phyloP scores from a whole-genome alignment of 2,888 invertebrate genomes.

The Meiosimyza decipiens region DNA sequence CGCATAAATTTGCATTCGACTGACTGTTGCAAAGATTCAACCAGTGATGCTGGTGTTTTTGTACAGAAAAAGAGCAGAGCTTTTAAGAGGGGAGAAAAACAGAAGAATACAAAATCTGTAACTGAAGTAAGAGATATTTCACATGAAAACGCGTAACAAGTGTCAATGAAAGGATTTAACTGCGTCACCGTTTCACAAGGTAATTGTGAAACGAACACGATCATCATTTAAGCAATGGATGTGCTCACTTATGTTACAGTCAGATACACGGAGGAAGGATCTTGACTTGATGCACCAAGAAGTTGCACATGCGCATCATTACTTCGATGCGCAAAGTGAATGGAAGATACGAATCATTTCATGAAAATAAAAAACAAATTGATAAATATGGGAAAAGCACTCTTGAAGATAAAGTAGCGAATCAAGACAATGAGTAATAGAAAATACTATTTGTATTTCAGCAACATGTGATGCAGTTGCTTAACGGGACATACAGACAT shows the following conservation, averaged over 20 bases:
- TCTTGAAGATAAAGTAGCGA: no score
- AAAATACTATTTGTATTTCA: no score
- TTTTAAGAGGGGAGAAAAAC: neutral
- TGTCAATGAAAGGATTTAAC: slow-evolving; percentile 32
- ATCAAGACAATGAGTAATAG: no score
- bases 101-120: neutral
- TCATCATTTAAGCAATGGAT: slow-evolving; percentile 19
- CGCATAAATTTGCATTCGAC: slow-evolving; percentile 34
- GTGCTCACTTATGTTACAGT: slow-evolving; percentile 2
- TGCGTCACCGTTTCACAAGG: slow-evolving; percentile 28
- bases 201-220: slow-evolving; percentile 22
- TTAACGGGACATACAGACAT: no score
- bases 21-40: neutral
- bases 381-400: no score
- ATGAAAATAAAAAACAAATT: slow-evolving; percentile 37
- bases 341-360: slow-evolving; percentile 46
- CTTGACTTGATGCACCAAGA: no score
- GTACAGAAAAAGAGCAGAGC: neutral
- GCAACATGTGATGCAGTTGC: no score
- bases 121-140: slow-evolving; percentile 17
- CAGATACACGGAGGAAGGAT: no score
- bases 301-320: slow-evolving; percentile 10
- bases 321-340: slow-evolving; percentile 30
- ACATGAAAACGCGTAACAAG: slow-evolving; percentile 29
- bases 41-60: neutral